Percentiles rank a stretch among this genome's conserved stretches.
These are phyloP conservation scores for Alfaro cultratus DNA, from an alignment of 2,797 vertebrate species.

Conservation along the genomic window DNA sequence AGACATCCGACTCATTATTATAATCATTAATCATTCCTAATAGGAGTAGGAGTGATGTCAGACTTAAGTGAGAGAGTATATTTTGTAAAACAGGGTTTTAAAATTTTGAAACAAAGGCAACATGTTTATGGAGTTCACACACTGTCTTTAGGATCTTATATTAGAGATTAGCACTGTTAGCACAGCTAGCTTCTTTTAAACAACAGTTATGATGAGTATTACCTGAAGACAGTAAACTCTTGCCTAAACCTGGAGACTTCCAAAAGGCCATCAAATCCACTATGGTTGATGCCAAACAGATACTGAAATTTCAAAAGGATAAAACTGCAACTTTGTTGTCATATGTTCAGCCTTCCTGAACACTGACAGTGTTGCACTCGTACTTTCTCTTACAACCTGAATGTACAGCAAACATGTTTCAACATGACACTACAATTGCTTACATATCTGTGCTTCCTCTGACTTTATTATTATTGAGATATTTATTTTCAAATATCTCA, in stretches of 20 bases:
- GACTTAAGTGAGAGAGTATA: background rate
- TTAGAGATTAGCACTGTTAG: background rate
- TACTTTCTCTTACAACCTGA: background rate
- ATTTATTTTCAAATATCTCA: background rate
- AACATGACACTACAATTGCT: background rate
- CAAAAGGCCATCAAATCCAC: background rate
- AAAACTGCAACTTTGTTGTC: background rate
- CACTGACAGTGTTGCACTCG: background rate
- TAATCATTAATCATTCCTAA: background rate
- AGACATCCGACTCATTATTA: constrained; percentile 1
- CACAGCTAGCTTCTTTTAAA: background rate
- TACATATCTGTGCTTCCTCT: background rate
- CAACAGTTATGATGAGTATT: background rate
- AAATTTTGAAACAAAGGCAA: background rate
- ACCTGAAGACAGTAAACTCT: background rate
- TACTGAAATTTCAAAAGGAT: background rate
- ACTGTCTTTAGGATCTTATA: background rate
- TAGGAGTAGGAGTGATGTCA: background rate
- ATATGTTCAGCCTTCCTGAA: background rate
- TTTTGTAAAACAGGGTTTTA: background rate
- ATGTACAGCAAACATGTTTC: background rate
- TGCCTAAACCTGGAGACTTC: background rate
- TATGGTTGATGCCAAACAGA: background rate
- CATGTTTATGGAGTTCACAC: background rate
- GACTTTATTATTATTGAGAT: background rate